Conservation (phyloP, 2,797 vertebrate species). For the Trachops cirrhosus region DNA sequence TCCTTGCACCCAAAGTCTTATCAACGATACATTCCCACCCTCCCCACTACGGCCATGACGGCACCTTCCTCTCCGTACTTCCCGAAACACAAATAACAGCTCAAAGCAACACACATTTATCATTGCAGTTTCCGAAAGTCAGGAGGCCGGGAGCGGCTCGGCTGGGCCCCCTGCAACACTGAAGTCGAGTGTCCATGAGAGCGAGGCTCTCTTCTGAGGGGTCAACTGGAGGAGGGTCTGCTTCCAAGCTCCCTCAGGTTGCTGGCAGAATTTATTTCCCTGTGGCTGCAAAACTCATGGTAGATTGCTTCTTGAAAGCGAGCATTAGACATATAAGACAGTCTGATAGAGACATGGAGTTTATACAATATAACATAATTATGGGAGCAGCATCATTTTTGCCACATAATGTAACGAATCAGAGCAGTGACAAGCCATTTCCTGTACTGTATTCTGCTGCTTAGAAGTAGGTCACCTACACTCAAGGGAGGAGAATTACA, state of each 20-base stretch:
- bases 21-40: not conserved
- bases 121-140: not conserved
- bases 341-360: not conserved
- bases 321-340: not conserved
- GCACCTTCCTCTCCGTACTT: not conserved
- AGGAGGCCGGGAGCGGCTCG: not conserved
- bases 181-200: not conserved
- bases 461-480: not conserved
- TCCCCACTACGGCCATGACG: not conserved
- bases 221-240: not conserved
- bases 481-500: not conserved
- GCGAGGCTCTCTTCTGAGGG: not conserved
- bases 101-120: not conserved
- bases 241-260: not conserved
- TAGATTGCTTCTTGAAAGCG: not conserved
- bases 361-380: not conserved
- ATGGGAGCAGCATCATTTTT: not conserved
- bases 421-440: not conserved
- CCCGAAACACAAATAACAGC: not conserved
- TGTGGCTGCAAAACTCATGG: not conserved
- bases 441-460: not conserved
- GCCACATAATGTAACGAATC: not conserved
- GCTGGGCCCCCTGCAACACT: not conserved
- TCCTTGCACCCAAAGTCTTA: not conserved
- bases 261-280: not conserved